phyloP scores from a whole-genome alignment of 2,113 vertebrate genomes.

The Nibea albiflora region DNA sequence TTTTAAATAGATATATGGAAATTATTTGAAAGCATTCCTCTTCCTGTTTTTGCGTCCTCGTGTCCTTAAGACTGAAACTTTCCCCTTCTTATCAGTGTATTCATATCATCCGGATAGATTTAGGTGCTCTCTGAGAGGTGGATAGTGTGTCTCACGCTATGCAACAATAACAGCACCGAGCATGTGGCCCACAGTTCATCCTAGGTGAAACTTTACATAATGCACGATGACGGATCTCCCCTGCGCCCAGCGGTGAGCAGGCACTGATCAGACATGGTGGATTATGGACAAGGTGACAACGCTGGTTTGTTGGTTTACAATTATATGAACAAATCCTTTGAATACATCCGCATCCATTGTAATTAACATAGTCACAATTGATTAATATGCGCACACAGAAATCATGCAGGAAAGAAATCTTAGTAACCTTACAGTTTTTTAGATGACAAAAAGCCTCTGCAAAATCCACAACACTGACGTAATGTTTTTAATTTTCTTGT shows the following conservation, averaged over 20 bases:
- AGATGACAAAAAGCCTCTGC: neutral
- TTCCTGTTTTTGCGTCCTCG: conserved; percentile 14
- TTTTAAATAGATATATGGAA: neutral
- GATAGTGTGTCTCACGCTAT: neutral
- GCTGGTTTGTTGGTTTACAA: neutral
- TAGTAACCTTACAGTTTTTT: neutral
- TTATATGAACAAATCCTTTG: neutral
- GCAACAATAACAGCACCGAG: neutral
- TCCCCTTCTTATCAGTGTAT: conserved; percentile 11
- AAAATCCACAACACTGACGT: neutral
- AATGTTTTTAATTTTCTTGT: neutral
- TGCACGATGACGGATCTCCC: neutral
- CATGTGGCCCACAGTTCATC: neutral
- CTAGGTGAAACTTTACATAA: neutral
- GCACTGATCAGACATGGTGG: neutral
- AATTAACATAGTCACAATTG: neutral
- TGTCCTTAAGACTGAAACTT: neutral
- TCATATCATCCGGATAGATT: neutral
- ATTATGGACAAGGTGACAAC: neutral
- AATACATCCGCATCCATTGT: neutral
- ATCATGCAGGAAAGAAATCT: neutral
- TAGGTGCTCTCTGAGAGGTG: neutral
- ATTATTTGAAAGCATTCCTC: neutral
- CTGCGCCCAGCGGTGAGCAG: neutral
- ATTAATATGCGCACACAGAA: neutral